These are phyloP conservation scores for Acanthochromis polyacanthus DNA, from an alignment of 2,113 vertebrate species.

Conservation along the genomic window DNA sequence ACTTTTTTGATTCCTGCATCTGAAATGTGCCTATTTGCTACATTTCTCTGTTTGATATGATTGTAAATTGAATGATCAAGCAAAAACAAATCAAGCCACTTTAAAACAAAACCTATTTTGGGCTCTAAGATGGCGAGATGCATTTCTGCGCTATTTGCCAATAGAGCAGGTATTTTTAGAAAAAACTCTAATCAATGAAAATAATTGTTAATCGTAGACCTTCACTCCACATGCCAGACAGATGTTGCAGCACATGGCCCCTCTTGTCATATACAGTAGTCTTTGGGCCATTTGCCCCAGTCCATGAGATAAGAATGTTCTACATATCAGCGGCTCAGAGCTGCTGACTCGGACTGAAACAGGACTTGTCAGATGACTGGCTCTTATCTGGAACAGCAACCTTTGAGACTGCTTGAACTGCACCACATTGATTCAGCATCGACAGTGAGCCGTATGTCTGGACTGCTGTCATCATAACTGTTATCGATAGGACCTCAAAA, in stretches of 20 bases:
- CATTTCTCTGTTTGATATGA: not conserved
- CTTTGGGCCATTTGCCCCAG: conserved; percentile 33
- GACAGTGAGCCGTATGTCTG: conserved; percentile 20
- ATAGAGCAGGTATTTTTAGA: no score
- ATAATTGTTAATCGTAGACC: not conserved
- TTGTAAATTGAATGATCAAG: not conserved
- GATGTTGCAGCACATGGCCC: conserved; percentile 5
- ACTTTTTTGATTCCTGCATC: not conserved
- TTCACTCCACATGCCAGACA: not conserved
- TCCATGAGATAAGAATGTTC: conserved; percentile 43
- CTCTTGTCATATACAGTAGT: conserved; percentile 26
- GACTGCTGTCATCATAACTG: conserved; percentile 47
- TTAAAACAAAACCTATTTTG: no score
- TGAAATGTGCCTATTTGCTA: not conserved
- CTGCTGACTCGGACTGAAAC: conserved; percentile 52
- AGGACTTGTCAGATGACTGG: conserved; percentile 43
- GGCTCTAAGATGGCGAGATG: no score
- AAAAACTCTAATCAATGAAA: not conserved
- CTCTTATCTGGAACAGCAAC: conserved; percentile 74
- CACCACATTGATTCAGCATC: conserved; percentile 55
- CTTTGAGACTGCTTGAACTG: conserved; percentile 75
- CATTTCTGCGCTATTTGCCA: no score
- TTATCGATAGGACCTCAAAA: conserved; percentile 57
- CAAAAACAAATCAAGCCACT: no score
- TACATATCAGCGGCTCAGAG: conserved; percentile 54